A percentile compares a stretch with the other conserved stretches of the same genome.
Evolutionary conservation across 1,140 invertebrate species (phyloP).

Genomic region (Drosophila kikkawai): DNA sequence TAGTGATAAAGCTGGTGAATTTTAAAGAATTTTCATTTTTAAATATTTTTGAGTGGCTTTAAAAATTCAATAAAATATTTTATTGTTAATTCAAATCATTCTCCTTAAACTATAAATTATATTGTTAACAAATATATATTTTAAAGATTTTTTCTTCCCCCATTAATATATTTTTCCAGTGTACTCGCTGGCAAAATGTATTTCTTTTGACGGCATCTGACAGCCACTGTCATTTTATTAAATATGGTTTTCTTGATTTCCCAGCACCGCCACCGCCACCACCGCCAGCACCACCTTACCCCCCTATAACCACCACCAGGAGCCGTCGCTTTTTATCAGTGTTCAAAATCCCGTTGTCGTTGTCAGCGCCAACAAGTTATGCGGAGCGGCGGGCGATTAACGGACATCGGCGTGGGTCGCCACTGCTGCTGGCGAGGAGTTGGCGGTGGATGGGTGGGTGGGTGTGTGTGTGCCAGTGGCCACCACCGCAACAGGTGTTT

Average conservation of each 20-base stretch:
- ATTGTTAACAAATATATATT: background rate
- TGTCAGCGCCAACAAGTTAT: conserved; percentile 80
- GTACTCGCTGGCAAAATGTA: conserved; percentile 36
- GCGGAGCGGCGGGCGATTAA: conserved; percentile 64
- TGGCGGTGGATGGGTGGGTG: conserved; percentile 18
- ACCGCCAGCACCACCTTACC: background rate
- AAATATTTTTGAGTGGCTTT: too few relatives aligned
- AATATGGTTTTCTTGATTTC: conserved; percentile 78
- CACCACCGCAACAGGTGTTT: conserved; percentile 69
- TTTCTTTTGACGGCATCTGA: conserved; percentile 78
- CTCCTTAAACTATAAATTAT: background rate
- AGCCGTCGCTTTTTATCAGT: conserved; percentile 66
- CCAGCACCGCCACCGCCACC: conserved; percentile 20
- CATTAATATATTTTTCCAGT: background rate
- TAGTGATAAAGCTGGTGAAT: background rate
- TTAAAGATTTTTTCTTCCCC: background rate
- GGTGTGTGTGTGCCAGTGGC: conserved; percentile 36
- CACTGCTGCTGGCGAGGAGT: conserved; percentile 7
- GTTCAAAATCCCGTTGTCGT: conserved; percentile 79
- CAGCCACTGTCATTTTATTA: conserved; percentile 82
- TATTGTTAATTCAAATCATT: background rate
- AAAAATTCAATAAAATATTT: background rate
- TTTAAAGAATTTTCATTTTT: too few relatives aligned
- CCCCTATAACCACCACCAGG: background rate
- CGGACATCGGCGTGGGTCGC: conserved; percentile 36